These are phyloP conservation scores for Drosophila infuscata DNA, from an alignment of 2,888 invertebrate species.

Conservation along the genomic window DNA sequence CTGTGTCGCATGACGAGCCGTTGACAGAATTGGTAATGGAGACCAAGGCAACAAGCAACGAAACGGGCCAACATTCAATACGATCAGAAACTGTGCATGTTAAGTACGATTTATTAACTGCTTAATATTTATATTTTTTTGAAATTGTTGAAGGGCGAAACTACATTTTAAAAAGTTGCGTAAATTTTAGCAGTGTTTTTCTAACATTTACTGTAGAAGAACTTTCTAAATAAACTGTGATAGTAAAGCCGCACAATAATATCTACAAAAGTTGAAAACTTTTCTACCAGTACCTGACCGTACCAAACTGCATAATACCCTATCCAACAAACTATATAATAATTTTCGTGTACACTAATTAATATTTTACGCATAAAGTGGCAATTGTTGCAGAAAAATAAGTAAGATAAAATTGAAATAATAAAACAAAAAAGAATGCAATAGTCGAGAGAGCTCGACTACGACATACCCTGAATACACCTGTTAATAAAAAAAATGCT, in stretches of 20 bases:
- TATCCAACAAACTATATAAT: too few relatives aligned
- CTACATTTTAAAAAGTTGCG: neutral
- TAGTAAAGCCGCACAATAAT: neutral
- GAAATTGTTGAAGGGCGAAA: neutral
- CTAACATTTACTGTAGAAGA: neutral
- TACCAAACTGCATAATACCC: too few relatives aligned
- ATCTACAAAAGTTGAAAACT: neutral
- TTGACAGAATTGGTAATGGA: slow-evolving; percentile 69
- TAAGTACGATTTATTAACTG: neutral
- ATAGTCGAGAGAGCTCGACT: too few relatives aligned
- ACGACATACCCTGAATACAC: too few relatives aligned
- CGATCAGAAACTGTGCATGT: neutral
- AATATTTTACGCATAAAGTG: neutral
- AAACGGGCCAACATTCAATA: slow-evolving; percentile 1
- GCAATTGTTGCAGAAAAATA: neutral
- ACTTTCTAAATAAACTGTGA: neutral
- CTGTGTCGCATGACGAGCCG: slow-evolving; percentile 65
- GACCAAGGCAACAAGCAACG: slow-evolving; percentile 31
- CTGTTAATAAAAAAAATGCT: too few relatives aligned
- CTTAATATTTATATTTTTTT: neutral
- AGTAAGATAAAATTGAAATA: neutral
- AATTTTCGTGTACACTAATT: neutral
- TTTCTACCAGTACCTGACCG: too few relatives aligned
- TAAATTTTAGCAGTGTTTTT: neutral
- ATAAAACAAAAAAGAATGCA: too few relatives aligned